A percentile compares a stretch with the other conserved stretches of the same genome.
These are phyloP conservation scores for Chanos chanos DNA, from an alignment of 2,797 vertebrate genomes.

Conservation along the genomic window DNA sequence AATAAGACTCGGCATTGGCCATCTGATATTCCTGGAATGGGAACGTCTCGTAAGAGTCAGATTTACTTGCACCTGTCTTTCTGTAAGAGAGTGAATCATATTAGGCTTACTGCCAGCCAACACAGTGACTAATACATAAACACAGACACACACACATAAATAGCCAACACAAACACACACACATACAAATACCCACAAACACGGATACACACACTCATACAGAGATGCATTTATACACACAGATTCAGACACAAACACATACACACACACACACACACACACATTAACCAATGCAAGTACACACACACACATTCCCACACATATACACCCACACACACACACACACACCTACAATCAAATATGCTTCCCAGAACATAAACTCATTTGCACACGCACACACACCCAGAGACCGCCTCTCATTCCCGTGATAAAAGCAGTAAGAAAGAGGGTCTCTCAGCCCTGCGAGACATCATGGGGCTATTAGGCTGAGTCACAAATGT, in stretches of 20 bases:
- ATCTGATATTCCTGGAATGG: constrained; percentile 16
- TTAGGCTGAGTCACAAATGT: too few relatives aligned
- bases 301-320: not conserved
- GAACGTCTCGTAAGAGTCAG: constrained; percentile 3
- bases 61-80: constrained; percentile 19
- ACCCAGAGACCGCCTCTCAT: too few relatives aligned
- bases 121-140: constrained; percentile 38
- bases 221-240: too few relatives aligned
- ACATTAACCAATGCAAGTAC: not conserved
- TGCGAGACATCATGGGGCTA: too few relatives aligned
- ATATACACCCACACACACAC: too few relatives aligned
- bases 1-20: constrained; percentile 1
- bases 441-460: too few relatives aligned
- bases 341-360: too few relatives aligned
- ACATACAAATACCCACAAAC: not conserved
- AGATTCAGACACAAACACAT: too few relatives aligned
- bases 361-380: too few relatives aligned
- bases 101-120: constrained; percentile 29
- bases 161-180: not conserved
- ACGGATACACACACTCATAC: too few relatives aligned
- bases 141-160: not conserved
- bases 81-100: constrained; percentile 34
- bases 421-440: too few relatives aligned
- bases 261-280: not conserved
- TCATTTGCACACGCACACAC: too few relatives aligned